Evolutionary conservation across 2,888 invertebrate genomes (phyloP), one percentile per base, ranked within the genome.

Genomic region (Ophioninae sp.): DNA sequence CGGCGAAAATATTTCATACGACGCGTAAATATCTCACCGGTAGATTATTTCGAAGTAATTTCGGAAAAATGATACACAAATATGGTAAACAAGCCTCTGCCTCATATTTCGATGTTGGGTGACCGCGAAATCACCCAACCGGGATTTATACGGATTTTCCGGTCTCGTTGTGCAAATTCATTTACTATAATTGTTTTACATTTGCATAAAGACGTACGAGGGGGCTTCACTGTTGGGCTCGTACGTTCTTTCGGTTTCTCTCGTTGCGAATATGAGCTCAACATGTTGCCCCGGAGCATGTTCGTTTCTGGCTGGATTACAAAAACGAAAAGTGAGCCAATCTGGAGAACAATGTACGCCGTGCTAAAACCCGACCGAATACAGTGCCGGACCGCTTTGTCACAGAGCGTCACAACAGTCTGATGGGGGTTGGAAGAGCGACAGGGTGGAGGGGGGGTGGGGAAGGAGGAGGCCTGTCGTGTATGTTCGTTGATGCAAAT

Each of bases 401-500:
- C 59, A 65, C 64, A n/a, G 17, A 51, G 51, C 51, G 17, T 51
- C 51, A 41, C 74, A 74, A 20, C 37, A 23, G 30, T 13, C 63
- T 41, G 75, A 30, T 30, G 58, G 56, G 61, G n/a, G 63, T 10
- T 72, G 10, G 56, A 17, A 30, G 3, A 30, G 30, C 30, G 30
- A 30, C 30, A 3, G 3, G 30, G 30, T 1, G 30, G 30, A 30
- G 30, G 30, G 30, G 30, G 30, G 30, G n/a, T n/a, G n/a, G n/a
- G n/a, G n/a, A n/a, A n/a, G n/a, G n/a, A 2, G 30, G 30, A 30
- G 30, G 30, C 30, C 76, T n/a, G 73, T 78, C 74, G 78, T 67
- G 65, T 75, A 74, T 75, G 71, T 68, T 68, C 78, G 75, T 75
- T 77, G 69, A 83, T 83, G 83, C 78, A 85, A 85, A 85, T 85